Evolutionary conservation across 2,113 vertebrate species (phyloP).

Genomic region (Paraplagusia blochii): DNA sequence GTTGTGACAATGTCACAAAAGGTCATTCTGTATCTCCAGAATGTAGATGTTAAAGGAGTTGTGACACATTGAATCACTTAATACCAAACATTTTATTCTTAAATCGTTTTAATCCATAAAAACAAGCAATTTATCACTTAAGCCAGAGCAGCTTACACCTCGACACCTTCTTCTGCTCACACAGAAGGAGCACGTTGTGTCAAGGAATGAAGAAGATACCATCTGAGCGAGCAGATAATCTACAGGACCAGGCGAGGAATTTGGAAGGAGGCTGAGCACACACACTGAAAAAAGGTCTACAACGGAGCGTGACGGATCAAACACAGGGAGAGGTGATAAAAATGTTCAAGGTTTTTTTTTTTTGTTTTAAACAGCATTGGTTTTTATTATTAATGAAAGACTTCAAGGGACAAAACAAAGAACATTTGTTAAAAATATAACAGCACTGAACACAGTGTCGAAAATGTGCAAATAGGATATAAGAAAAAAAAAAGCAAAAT

Average conservation of each 20-base stretch:
- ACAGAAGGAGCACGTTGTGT: slow-evolving; percentile 11
- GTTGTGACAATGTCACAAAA: too few relatives aligned
- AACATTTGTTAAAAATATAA: not conserved
- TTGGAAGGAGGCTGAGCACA: slow-evolving; percentile 18
- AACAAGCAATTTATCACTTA: too few relatives aligned
- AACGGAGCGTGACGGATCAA: slow-evolving; percentile 16
- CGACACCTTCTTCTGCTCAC: not conserved
- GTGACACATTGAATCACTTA: too few relatives aligned
- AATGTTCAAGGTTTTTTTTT: too few relatives aligned
- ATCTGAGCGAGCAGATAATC: slow-evolving; percentile 25
- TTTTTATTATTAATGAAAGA: too few relatives aligned
- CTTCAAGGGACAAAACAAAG: not conserved
- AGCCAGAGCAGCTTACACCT: not conserved
- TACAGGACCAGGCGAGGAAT: slow-evolving; percentile 50
- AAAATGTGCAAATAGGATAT: too few relatives aligned
- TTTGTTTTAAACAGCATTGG: too few relatives aligned
- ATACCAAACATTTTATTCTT: too few relatives aligned
- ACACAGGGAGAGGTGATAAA: not conserved
- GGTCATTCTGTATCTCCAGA: not conserved
- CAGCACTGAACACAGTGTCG: too few relatives aligned
- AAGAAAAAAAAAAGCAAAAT: not conserved
- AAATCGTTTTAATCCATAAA: too few relatives aligned
- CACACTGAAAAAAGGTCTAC: slow-evolving; percentile 8
- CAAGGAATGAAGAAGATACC: slow-evolving; percentile 22
- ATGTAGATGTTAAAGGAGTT: not conserved